These are phyloP conservation scores for Cinclus mexicanus DNA, from an alignment of 2,113 vertebrate species.

Conservation along the genomic window DNA sequence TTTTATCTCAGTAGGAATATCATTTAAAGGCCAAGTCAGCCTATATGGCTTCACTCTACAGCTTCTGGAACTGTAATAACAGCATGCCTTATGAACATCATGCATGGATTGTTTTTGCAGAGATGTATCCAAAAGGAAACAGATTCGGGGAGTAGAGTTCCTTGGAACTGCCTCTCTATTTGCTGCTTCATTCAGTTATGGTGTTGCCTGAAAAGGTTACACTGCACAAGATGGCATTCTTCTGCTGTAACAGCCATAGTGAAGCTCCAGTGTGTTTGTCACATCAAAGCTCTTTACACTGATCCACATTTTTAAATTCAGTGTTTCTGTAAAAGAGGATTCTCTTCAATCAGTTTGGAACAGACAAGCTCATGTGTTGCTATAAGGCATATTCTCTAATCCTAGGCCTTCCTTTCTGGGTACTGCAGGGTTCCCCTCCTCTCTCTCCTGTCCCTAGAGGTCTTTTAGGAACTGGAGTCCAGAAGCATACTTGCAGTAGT, in stretches of 20 bases:
- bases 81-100: conserved; percentile 36
- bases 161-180: conserved; percentile 1
- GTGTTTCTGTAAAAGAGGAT: conserved; percentile 8
- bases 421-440: neutral
- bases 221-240: neutral
- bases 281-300: neutral
- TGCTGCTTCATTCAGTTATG: conserved; percentile 2
- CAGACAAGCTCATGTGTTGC: neutral
- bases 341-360: conserved; percentile 9
- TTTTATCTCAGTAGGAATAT: neutral
- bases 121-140: conserved; percentile 11
- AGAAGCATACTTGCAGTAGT: conserved; percentile 1
- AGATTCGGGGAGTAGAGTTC: neutral
- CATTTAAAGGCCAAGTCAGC: conserved; percentile 5
- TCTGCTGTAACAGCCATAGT: neutral
- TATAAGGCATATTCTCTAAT: neutral
- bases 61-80: conserved; percentile 24
- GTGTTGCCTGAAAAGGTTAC: conserved; percentile 36
- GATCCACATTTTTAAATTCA: neutral
- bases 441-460: neutral
- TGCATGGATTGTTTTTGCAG: conserved; percentile 14
- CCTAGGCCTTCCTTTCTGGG: neutral
- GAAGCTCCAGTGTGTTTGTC: neutral
- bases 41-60: neutral
- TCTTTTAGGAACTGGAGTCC: conserved; percentile 21